Evolutionary conservation across 2,888 invertebrate genomes (phyloP).

Genomic region (Notodonta dromedarius): DNA sequence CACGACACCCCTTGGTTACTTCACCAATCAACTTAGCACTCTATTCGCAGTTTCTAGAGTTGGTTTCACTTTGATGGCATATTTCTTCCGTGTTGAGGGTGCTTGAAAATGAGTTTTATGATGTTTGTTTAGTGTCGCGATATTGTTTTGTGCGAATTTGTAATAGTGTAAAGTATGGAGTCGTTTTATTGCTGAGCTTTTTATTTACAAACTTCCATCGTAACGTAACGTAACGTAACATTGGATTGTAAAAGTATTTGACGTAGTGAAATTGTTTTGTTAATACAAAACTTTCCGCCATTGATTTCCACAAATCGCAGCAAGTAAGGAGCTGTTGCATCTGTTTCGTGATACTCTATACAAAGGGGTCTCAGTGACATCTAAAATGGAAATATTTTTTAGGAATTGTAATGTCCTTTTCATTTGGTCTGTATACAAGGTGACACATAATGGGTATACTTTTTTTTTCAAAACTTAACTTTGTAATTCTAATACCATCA

Average conservation of each 20-base stretch:
- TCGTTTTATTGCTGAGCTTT: conserved; percentile 5
- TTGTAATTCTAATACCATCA: too few relatives aligned
- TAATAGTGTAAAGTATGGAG: conserved; percentile 7
- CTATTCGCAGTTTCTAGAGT: conserved; percentile 10
- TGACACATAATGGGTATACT: too few relatives aligned
- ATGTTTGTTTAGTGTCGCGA: conserved; percentile 51
- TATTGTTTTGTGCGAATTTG: conserved; percentile 45
- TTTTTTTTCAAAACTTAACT: too few relatives aligned
- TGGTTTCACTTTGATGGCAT: conserved; percentile 5
- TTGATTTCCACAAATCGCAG: too few relatives aligned
- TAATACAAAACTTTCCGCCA: too few relatives aligned
- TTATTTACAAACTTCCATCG: conserved; percentile 16
- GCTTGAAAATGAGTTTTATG: conserved; percentile 47
- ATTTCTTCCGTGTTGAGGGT: conserved; percentile 34
- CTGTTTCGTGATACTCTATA: too few relatives aligned
- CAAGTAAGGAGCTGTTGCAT: too few relatives aligned
- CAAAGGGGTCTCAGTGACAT: too few relatives aligned
- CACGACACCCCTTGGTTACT: conserved; percentile 43
- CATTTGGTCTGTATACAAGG: too few relatives aligned
- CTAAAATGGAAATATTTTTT: too few relatives aligned
- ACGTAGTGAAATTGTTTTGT: too few relatives aligned
- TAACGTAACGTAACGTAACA: background rate
- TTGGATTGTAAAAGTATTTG: background rate
- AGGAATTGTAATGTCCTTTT: too few relatives aligned
- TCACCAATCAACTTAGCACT: background rate